Evolutionary conservation across 2,113 vertebrate genomes (phyloP), one percentile per base, ranked within the genome.

Genomic region (Albula goreensis): DNA sequence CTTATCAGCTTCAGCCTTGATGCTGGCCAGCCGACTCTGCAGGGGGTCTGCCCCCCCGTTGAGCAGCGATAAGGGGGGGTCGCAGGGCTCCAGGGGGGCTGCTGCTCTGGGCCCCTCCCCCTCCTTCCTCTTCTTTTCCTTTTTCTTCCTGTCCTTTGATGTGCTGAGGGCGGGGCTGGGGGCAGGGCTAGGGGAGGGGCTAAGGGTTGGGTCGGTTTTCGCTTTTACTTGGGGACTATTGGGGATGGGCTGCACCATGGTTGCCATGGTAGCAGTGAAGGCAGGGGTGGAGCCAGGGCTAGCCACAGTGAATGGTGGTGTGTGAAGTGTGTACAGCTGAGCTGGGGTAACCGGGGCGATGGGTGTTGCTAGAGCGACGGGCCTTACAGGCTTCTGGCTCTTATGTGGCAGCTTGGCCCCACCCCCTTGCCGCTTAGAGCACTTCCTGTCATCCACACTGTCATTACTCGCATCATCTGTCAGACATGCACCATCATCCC

Each of bases 111-210:
- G 93, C 95, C 78, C 99, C 98, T 86, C 89, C 0, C 92, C 84
- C 86, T 97, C 96, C 88, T 99, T 99, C 93, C 99, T 99, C 94
- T 99, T 99, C 94, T 99, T 99, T 88, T 99, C 98, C 88, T 99
- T 99, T 93, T 99, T 99, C 91, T 99, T 99, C 93, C 99, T 99
- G 92, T 99, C 98, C 96, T 99, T 99, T 88, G 97, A 96, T 89
- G 95, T 96, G 51, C 96, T 96, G 87, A 98, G 91, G 53, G 96
- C 93, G 52, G 97, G 98, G 92, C 95, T 99, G 88, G 96, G 94
- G 0, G 96, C 85, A 41, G 31, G 31, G 31, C 31, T 41, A 41
- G 31, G 31, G 0, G 96, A 96, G n/a, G 97, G 96, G 66, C 99
- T 96, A 57, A 97, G 95, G 0, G 97, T 96, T 4, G 97, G 96